Percentiles rank a stretch among this genome's conserved stretches.
phyloP scores from a whole-genome alignment of 2,113 vertebrate species.

The Chionodraco myersi region DNA sequence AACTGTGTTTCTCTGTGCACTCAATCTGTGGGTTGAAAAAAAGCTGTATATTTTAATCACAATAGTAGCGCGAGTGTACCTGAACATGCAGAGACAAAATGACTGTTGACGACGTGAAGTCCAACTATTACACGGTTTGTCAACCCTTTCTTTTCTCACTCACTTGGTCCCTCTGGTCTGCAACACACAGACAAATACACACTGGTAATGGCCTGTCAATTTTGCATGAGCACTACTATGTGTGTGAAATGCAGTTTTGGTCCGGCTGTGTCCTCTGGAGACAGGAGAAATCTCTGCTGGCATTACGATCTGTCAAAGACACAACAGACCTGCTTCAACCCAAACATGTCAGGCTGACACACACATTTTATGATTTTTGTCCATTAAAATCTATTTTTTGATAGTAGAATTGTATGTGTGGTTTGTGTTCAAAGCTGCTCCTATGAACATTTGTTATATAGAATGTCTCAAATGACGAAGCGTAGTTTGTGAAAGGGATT shows the following conservation, averaged over 20 bases:
- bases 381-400: not conserved
- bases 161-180: not conserved
- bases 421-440: not conserved
- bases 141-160: conserved; percentile 4
- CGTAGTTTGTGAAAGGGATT: not conserved
- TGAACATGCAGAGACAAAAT: not conserved
- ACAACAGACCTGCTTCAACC: not conserved
- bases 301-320: conserved; percentile 5
- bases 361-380: not conserved
- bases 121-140: not conserved
- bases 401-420: not conserved
- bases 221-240: not conserved
- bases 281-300: not conserved
- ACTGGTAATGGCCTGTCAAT: not conserved
- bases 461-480: not conserved
- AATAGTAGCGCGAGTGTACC: not conserved
- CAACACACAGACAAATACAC: not conserved
- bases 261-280: conserved; percentile 20
- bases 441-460: not conserved
- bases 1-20: not conserved
- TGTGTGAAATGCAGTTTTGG: conserved; percentile 44
- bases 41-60: not conserved
- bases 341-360: not conserved
- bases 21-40: not conserved
- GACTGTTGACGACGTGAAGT: not conserved